These are phyloP conservation scores for Sebastolobus alascanus DNA, from an alignment of 2,797 vertebrate genomes.

Conservation along the genomic window DNA sequence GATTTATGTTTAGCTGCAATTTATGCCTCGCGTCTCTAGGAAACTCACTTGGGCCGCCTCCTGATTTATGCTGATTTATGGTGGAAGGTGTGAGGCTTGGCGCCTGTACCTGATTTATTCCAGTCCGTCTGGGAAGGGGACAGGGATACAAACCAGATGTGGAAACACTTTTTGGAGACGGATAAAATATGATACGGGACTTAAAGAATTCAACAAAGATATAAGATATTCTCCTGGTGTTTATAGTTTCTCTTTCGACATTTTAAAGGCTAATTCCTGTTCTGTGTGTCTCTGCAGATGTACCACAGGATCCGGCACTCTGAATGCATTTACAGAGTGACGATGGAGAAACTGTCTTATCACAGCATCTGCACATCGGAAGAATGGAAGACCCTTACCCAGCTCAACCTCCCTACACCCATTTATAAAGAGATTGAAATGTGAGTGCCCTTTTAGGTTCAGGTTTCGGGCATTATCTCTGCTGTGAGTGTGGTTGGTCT, in stretches of 20 bases:
- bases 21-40: conserved; percentile 59
- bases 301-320: conserved; percentile 99
- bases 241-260: conserved; percentile 27
- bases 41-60: conserved; percentile 55
- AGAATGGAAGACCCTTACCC: conserved; percentile 96
- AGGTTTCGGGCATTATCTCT: conserved; percentile 13
- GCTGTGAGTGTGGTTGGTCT: conserved; percentile 16
- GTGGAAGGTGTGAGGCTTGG: conserved; percentile 60
- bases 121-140: conserved; percentile 51
- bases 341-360: conserved; percentile 98
- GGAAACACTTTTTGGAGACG: conserved; percentile 42
- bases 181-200: conserved; percentile 53
- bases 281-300: conserved; percentile 86
- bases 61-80: conserved; percentile 69
- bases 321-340: conserved; percentile 99
- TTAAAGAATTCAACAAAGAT: conserved; percentile 38
- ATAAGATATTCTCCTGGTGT: conserved; percentile 21
- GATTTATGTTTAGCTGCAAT: conserved; percentile 77
- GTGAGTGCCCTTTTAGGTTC: conserved; percentile 79
- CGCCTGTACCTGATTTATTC: conserved; percentile 49
- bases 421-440: conserved; percentile 96
- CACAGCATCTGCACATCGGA: conserved; percentile 98
- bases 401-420: conserved; percentile 89
- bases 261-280: conserved; percentile 46
- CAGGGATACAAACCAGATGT: conserved; percentile 71